Percentiles rank a stretch among this genome's conserved stretches.
phyloP scores from a whole-genome alignment of 2,113 vertebrate species.

The Perca flavescens region DNA sequence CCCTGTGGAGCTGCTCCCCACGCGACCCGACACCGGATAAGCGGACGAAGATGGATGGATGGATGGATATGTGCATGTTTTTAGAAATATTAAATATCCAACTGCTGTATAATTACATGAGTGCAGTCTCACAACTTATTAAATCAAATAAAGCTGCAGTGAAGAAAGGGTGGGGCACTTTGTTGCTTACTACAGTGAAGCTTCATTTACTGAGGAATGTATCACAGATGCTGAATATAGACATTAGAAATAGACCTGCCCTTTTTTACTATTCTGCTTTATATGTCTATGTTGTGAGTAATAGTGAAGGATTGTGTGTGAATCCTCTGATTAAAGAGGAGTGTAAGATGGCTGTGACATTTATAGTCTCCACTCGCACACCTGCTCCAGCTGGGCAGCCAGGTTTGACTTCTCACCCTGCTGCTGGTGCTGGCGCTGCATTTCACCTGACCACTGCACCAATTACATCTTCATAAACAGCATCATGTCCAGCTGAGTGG shows the following conservation, averaged over 20 bases:
- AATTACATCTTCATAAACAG: conserved; percentile 70
- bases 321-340: conserved; percentile 8
- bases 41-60: too few species aligned
- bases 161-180: conserved; percentile 34
- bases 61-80: conserved; percentile 19
- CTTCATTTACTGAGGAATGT: conserved; percentile 43
- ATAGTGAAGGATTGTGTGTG: background rate
- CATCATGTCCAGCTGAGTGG: conserved; percentile 53
- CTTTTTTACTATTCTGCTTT: background rate
- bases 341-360: conserved; percentile 38
- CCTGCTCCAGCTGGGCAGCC: conserved; percentile 57
- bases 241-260: background rate
- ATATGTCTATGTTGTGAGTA: background rate
- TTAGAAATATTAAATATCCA: conserved; percentile 8
- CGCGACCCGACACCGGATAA: too few species aligned
- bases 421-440: conserved; percentile 36
- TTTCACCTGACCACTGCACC: conserved; percentile 50
- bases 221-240: conserved; percentile 27
- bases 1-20: too few species aligned
- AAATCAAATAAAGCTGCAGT: conserved; percentile 25
- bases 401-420: conserved; percentile 37
- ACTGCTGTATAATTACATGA: background rate
- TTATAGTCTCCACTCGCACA: conserved; percentile 48
- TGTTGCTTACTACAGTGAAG: conserved; percentile 23
- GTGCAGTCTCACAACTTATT: conserved; percentile 12